phyloP scores from a whole-genome alignment of 2,113 vertebrate genomes.

The Anguilla japonica region DNA sequence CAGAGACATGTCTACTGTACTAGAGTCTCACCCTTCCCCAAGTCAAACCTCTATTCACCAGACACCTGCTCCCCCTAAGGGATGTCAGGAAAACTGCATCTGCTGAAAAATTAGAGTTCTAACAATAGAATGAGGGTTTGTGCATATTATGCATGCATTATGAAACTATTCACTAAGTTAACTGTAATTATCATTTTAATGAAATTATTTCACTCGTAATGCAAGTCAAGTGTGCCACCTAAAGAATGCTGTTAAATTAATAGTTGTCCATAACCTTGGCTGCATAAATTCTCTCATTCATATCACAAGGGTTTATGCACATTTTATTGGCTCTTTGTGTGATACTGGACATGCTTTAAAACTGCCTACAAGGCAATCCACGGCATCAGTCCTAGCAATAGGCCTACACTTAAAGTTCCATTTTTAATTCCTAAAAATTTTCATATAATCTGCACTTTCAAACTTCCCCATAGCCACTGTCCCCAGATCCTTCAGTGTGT shows the following conservation, averaged over 20 bases:
- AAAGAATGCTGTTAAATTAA: background rate
- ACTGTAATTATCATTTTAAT: background rate
- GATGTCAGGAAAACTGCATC: conserved; percentile 50
- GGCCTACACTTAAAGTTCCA: background rate
- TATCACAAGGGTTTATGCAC: background rate
- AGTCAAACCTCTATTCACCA: conserved; percentile 47
- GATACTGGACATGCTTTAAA: background rate
- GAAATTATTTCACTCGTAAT: background rate
- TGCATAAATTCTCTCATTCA: background rate
- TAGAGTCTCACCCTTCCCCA: conserved; percentile 33
- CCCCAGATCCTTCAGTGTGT: background rate
- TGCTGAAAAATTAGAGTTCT: background rate
- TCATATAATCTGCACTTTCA: background rate
- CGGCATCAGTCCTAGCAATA: background rate
- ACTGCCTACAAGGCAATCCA: background rate
- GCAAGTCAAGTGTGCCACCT: background rate
- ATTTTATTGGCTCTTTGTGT: background rate
- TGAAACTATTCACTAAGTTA: background rate
- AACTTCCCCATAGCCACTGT: background rate
- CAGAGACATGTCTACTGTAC: conserved; percentile 11
- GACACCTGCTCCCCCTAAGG: conserved; percentile 69
- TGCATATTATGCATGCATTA: background rate
- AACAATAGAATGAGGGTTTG: background rate
- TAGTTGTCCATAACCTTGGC: background rate
- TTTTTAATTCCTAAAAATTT: background rate